phyloP scores from a whole-genome alignment of 2,113 vertebrate species.

The Cairina moschata region DNA sequence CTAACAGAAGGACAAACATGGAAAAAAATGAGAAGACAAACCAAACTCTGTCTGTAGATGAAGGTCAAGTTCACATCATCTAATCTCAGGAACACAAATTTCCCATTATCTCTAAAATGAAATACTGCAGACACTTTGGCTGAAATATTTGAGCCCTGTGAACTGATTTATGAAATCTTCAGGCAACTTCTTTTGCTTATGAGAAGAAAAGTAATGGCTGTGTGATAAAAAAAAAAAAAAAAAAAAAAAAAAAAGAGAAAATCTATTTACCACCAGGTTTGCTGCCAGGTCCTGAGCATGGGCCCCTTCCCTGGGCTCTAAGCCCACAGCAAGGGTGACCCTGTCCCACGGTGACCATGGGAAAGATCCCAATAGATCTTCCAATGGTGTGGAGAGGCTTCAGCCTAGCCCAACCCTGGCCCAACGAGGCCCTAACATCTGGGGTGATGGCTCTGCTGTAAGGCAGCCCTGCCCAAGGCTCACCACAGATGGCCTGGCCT shows the following conservation, averaged over 20 bases:
- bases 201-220: background rate
- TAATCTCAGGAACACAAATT: background rate
- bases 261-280: background rate
- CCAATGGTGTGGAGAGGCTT: too few relatives aligned
- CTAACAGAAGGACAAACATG: background rate
- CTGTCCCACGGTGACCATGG: rapidly evolving
- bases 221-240: background rate
- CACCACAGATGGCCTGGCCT: too few relatives aligned
- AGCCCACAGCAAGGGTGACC: rapidly evolving
- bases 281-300: background rate
- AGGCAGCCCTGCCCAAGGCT: background rate
- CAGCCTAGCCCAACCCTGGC: background rate
- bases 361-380: too few relatives aligned
- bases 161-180: background rate
- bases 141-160: background rate
- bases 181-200: background rate
- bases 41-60: background rate
- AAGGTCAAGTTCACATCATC: background rate
- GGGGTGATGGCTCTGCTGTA: rapidly evolving
- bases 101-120: background rate
- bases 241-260: background rate
- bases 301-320: rapidly evolving
- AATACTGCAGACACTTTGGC: background rate
- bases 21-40: background rate
- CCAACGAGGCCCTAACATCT: background rate